Percentiles rank a stretch among this genome's conserved stretches.
Evolutionary conservation across 1,140 invertebrate species (phyloP).

Genomic region (Penaeus indicus): DNA sequence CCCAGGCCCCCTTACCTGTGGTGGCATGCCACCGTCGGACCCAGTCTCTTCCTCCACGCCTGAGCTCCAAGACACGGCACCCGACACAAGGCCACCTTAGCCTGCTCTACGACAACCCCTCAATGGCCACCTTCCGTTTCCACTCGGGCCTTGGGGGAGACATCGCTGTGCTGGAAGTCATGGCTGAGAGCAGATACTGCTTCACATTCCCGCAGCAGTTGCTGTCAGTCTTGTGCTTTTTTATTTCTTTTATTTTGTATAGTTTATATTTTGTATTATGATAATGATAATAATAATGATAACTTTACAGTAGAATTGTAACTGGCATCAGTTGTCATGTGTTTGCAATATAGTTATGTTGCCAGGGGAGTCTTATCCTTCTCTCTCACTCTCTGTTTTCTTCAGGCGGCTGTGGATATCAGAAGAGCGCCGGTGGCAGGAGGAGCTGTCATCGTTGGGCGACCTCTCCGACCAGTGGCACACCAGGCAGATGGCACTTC

Average conservation of each 20-base stretch:
- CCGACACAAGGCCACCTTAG: constrained; percentile 82
- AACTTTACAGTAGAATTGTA: not conserved
- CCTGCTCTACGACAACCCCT: constrained; percentile 82
- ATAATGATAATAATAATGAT: not conserved
- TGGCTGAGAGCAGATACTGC: constrained; percentile 90
- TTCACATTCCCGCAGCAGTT: constrained; percentile 90
- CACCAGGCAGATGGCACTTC: constrained; percentile 82
- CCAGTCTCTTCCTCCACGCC: constrained; percentile 85
- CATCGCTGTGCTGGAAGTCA: constrained; percentile 92
- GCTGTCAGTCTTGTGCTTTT: constrained; percentile 78
- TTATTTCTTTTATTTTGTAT: constrained; percentile 14
- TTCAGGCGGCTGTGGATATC: constrained; percentile 89
- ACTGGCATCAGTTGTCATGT: too few relatives aligned
- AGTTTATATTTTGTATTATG: not conserved
- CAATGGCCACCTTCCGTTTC: constrained; percentile 86
- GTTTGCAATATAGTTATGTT: too few relatives aligned
- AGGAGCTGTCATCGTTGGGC: constrained; percentile 90
- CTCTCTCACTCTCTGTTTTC: constrained; percentile 41
- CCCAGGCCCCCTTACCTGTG: constrained; percentile 70
- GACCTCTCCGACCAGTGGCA: constrained; percentile 88
- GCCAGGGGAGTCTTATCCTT: too few relatives aligned
- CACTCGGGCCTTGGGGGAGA: constrained; percentile 91
- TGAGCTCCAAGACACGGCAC: constrained; percentile 84
- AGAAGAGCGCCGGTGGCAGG: constrained; percentile 90
- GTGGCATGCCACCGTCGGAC: constrained; percentile 82